A percentile compares a stretch with the other conserved stretches of the same genome.
These are phyloP conservation scores for Scatophagus argus DNA, from an alignment of 2,113 vertebrate species.

Conservation along the genomic window DNA sequence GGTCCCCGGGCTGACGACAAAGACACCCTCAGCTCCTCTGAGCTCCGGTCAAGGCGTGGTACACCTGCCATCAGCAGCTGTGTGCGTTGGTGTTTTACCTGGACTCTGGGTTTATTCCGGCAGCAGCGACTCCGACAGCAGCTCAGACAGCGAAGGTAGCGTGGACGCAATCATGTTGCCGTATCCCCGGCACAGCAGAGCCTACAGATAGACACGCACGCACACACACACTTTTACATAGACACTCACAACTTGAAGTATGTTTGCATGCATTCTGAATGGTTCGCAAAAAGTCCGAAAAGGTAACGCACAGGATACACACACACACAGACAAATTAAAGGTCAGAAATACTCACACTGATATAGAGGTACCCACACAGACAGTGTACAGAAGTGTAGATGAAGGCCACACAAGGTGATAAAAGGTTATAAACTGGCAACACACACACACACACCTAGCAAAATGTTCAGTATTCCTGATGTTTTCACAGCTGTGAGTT, in stretches of 20 bases:
- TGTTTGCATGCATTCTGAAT: conserved; percentile 2
- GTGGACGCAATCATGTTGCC: conserved; percentile 88
- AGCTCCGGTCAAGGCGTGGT: conserved; percentile 78
- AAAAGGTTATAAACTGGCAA: conserved; percentile 6
- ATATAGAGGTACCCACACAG: neutral
- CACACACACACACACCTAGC: conserved; percentile 8
- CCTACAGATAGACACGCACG: conserved; percentile 77
- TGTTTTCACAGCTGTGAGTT: conserved; percentile 68
- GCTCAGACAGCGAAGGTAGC: conserved; percentile 97
- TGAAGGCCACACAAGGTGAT: conserved; percentile 12
- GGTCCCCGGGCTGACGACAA: conserved; percentile 33
- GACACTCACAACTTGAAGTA: conserved; percentile 7
- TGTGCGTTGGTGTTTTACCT: conserved; percentile 96
- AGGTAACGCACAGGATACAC: conserved; percentile 5
- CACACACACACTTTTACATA: conserved; percentile 42
- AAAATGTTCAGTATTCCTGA: conserved; percentile 39
- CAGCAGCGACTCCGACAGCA: conserved; percentile 98
- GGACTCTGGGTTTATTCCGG: conserved; percentile 95
- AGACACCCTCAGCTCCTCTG: conserved; percentile 49
- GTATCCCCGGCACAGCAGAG: conserved; percentile 74
- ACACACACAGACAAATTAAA: conserved; percentile 22
- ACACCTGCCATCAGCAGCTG: conserved; percentile 92
- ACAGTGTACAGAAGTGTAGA: neutral
- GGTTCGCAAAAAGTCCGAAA: conserved; percentile 18
- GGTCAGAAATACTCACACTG: neutral